Conservation (phyloP, 2,888 invertebrate genomes). For the Dorcus parallelipipedus region DNA sequence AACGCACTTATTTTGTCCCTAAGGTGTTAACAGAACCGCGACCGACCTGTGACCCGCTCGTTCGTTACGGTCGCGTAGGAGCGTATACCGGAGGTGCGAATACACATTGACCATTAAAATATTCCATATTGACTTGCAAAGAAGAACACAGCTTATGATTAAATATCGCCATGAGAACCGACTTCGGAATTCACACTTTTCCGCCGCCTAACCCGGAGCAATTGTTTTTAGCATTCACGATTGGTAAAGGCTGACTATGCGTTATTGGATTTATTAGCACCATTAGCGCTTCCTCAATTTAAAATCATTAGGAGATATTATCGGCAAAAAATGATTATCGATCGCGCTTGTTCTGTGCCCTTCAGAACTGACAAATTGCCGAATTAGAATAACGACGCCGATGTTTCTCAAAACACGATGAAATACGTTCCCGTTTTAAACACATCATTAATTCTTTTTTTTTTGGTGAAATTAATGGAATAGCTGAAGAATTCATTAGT, state of each 20-base stretch:
- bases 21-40: slow-evolving; percentile 33
- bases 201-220: slow-evolving; percentile 6
- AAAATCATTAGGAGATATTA: slow-evolving; percentile 16
- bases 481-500: too few relatives aligned
- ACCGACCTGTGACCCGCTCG: slow-evolving; percentile 29
- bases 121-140: slow-evolving; percentile 20
- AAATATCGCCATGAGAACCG: slow-evolving; percentile 20
- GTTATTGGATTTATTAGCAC: slow-evolving; percentile 12
- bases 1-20: slow-evolving; percentile 27
- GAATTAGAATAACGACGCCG: too few relatives aligned
- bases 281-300: slow-evolving; percentile 19
- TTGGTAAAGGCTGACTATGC: neutral
- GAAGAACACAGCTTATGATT: slow-evolving; percentile 15
- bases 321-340: slow-evolving; percentile 1
- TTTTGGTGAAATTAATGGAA: too few relatives aligned
- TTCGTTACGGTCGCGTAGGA: slow-evolving; percentile 32
- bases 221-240: slow-evolving; percentile 19
- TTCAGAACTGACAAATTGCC: too few relatives aligned
- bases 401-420: too few relatives aligned
- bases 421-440: too few relatives aligned
- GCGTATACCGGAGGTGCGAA: slow-evolving; percentile 18
- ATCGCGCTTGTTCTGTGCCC: neutral
- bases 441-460: too few relatives aligned
- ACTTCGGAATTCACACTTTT: slow-evolving; percentile 4
- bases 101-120: slow-evolving; percentile 23